These are phyloP conservation scores for honey bee (Apis mellifera) DNA, from an alignment of 1,140 invertebrate genomes.

Conservation along the genomic window Amel_HAv3.1 CM009938.2:12686501-12687000, in stretches of 20 bases:
- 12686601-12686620: conserved; percentile 34
- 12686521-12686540: not conserved
- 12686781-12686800: too few species aligned
- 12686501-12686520: too few species aligned
- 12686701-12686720: not conserved
- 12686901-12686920: too few species aligned
- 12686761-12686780: not conserved
- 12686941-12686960: too few species aligned
- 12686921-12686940: too few species aligned
- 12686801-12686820: not conserved
- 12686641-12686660: conserved; percentile 21
- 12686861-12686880: too few species aligned
- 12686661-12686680: conserved; percentile 1
- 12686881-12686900: too few species aligned
- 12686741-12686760: not conserved
- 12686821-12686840: not conserved
- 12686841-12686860: not conserved
- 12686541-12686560: not conserved
- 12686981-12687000: too few species aligned
- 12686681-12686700: not conserved
- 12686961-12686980: too few species aligned
- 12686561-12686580: not conserved
- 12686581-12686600: conserved; percentile 7
- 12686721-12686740: too few species aligned
- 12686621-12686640: conserved; percentile 34